A percentile compares a stretch with the other conserved stretches of the same genome.
Evolutionary conservation across 2,888 invertebrate species (phyloP).

Genomic region (Spialia ferax): DNA sequence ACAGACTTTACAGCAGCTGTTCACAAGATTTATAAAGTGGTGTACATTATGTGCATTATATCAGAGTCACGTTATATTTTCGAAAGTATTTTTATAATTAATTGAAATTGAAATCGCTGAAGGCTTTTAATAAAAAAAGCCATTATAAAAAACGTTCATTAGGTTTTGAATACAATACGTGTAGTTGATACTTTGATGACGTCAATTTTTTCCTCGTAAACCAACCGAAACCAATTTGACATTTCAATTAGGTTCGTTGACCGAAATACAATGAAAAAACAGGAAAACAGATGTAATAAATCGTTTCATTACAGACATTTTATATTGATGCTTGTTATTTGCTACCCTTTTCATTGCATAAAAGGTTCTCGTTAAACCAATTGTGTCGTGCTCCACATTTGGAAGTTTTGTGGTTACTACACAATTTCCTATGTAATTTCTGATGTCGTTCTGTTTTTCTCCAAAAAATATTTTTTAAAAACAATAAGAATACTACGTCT

Average conservation of each 20-base stretch:
- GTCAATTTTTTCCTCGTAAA: no score
- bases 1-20: slow-evolving; percentile 14
- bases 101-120: no score
- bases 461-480: no score
- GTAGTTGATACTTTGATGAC: no score
- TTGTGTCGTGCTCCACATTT: slow-evolving; percentile 15
- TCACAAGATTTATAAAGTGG: background rate
- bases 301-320: slow-evolving; percentile 1
- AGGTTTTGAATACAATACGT: no score
- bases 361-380: slow-evolving; percentile 29
- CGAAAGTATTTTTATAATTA: no score
- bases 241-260: slow-evolving; percentile 2
- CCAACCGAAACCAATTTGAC: background rate
- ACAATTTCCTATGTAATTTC: slow-evolving; percentile 8
- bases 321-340: slow-evolving; percentile 19
- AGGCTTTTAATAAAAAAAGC: no score
- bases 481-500: no score
- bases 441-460: background rate
- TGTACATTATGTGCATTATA: no score
- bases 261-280: background rate
- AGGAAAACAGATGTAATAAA: slow-evolving; percentile 4
- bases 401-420: slow-evolving; percentile 17
- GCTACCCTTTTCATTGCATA: slow-evolving; percentile 1
- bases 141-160: no score
- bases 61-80: no score